Conservation (phyloP, 2,888 invertebrate species). For the Sycophila texana region DNA sequence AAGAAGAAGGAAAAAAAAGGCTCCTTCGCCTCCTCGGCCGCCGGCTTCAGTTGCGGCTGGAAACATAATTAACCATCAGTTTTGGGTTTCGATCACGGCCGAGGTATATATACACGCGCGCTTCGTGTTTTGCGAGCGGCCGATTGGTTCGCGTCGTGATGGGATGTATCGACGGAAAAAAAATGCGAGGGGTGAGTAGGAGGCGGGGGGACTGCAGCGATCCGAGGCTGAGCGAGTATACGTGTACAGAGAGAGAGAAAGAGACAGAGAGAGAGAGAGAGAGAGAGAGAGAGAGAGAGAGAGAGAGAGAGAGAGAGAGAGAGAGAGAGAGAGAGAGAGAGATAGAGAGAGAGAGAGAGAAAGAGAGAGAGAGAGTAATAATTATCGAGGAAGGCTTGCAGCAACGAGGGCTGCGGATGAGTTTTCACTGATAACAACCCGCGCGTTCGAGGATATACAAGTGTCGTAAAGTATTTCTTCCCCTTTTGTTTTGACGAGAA, state of each 20-base stretch:
- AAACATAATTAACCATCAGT: slow-evolving; percentile 75
- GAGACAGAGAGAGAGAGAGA: neutral
- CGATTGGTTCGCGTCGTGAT: slow-evolving; percentile 16
- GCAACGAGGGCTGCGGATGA: neutral
- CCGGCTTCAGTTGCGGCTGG: slow-evolving; percentile 62
- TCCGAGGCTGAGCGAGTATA: neutral
- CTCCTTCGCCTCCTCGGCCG: slow-evolving; percentile 39
- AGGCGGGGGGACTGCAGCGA: neutral
- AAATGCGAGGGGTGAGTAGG: neutral
- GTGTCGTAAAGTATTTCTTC: slow-evolving; percentile 1
- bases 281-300: neutral
- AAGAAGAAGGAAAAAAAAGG: slow-evolving; percentile 5
- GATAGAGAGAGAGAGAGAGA: neutral
- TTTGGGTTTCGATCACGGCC: slow-evolving; percentile 69
- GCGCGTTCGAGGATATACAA: neutral
- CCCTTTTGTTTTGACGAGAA: neutral
- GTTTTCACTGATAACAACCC: neutral
- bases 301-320: neutral
- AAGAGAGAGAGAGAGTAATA: slow-evolving; percentile 2
- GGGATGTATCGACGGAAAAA: slow-evolving; percentile 23
- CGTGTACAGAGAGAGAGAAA: neutral
- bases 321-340: neutral
- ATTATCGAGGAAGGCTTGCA: slow-evolving; percentile 16
- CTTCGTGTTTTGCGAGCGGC: neutral
- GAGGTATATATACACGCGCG: neutral